These are phyloP conservation scores for Urosaurus nigricauda DNA, from an alignment of 2,797 vertebrate genomes.

Conservation along the genomic window DNA sequence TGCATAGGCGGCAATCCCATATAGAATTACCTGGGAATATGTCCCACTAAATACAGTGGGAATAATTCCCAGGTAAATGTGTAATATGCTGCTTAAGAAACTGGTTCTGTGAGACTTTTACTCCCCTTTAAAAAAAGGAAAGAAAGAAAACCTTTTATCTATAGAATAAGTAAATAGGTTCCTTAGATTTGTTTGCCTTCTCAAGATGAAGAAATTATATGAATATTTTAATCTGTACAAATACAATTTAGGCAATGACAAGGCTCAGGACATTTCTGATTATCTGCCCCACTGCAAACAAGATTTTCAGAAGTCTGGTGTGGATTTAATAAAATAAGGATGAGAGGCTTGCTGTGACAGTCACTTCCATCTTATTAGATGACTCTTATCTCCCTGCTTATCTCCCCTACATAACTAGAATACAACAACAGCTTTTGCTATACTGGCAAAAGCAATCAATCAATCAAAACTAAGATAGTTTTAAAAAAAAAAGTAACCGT, in stretches of 20 bases:
- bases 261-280: constrained; percentile 1
- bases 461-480: too few relatives aligned
- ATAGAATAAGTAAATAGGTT: neutral
- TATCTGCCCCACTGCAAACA: constrained; percentile 25
- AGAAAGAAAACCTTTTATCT: neutral
- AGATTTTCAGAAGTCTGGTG: constrained; percentile 3
- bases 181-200: neutral
- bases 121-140: neutral
- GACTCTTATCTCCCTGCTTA: neutral
- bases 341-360: constrained; percentile 9
- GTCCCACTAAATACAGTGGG: neutral
- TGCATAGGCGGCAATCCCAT: neutral
- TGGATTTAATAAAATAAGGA: constrained; percentile 9
- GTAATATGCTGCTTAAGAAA: neutral
- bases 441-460: constrained; percentile 10
- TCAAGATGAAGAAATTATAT: neutral
- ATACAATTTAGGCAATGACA: constrained; percentile 13
- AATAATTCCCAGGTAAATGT: neutral
- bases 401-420: neutral
- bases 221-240: constrained; percentile 18
- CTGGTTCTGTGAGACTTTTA: neutral
- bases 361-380: neutral
- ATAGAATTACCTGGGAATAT: neutral
- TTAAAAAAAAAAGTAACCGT: too few relatives aligned
- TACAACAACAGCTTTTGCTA: neutral